Evolutionary conservation across 1,140 invertebrate genomes (phyloP).

Genomic region (Aphelinus atriplicis): DNA sequence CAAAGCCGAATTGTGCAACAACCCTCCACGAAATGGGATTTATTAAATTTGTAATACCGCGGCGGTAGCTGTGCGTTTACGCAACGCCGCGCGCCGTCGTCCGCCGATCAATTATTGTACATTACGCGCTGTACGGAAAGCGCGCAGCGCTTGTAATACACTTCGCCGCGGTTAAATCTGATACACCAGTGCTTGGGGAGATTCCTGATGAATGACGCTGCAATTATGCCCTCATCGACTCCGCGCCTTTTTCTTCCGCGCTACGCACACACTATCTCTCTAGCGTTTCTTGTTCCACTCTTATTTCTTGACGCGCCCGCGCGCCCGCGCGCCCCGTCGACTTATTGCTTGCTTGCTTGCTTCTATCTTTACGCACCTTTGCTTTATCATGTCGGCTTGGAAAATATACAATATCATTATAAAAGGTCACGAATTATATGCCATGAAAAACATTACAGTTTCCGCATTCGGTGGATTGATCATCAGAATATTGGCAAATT

Average conservation of each 20-base stretch:
- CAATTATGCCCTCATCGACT: conserved; percentile 51
- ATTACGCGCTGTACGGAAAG: conserved; percentile 6
- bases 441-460: no score
- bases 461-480: no score
- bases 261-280: no score
- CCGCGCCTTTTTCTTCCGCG: conserved; percentile 27
- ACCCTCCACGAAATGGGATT: conserved; percentile 7
- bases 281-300: no score
- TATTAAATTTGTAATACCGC: conserved; percentile 19
- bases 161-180: not conserved
- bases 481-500: no score
- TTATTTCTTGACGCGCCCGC: no score
- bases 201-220: conserved; percentile 55
- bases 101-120: conserved; percentile 16
- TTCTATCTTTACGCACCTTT: no score
- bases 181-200: not conserved
- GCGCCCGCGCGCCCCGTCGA: no score
- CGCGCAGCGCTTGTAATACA: conserved; percentile 15
- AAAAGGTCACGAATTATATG: no score
- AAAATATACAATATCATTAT: no score
- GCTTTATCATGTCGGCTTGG: no score
- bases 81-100: not conserved
- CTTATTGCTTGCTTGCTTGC: no score
- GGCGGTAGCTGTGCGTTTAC: not conserved
- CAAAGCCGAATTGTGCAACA: not conserved